These are phyloP conservation scores for Hydrochoerus hydrochaeris DNA, from an alignment of 2,113 vertebrate genomes.

Conservation along the genomic window DNA sequence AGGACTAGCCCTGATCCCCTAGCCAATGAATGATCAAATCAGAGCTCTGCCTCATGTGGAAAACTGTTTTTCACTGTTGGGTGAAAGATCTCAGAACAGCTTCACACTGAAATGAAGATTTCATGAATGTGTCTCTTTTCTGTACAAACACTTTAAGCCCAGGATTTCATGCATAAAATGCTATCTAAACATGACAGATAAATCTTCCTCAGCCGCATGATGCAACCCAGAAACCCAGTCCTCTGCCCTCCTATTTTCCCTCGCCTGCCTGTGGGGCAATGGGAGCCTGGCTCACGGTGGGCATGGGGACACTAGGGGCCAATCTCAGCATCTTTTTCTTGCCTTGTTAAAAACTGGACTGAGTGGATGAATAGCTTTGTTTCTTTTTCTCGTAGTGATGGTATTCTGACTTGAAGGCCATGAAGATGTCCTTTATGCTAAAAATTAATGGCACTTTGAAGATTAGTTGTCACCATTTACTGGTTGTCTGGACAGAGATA, in stretches of 20 bases:
- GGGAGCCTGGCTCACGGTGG: not conserved
- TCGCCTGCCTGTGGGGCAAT: constrained; percentile 33
- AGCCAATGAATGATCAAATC: not conserved
- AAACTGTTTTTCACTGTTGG: constrained; percentile 8
- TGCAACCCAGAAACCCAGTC: not conserved
- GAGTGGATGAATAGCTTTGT: not conserved
- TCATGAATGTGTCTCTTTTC: not conserved
- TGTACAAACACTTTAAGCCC: constrained; percentile 59
- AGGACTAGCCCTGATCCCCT: not conserved
- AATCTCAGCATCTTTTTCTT: not conserved
- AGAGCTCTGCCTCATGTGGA: not conserved
- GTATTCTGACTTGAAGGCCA: constrained; percentile 46
- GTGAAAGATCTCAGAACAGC: not conserved
- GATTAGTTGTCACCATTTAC: not conserved
- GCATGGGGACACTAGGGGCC: not conserved
- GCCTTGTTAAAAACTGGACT: not conserved
- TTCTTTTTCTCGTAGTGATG: constrained; percentile 41
- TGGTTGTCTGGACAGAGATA: not conserved
- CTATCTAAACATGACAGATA: constrained; percentile 51
- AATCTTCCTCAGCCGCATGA: constrained; percentile 59
- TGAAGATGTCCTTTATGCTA: not conserved
- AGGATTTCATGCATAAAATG: constrained; percentile 58
- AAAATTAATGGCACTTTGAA: constrained; percentile 43
- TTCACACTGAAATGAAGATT: constrained; percentile 43
- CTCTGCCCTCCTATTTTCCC: not conserved